Conservation (phyloP, 2,797 vertebrate species). For the Falco biarmicus region DNA sequence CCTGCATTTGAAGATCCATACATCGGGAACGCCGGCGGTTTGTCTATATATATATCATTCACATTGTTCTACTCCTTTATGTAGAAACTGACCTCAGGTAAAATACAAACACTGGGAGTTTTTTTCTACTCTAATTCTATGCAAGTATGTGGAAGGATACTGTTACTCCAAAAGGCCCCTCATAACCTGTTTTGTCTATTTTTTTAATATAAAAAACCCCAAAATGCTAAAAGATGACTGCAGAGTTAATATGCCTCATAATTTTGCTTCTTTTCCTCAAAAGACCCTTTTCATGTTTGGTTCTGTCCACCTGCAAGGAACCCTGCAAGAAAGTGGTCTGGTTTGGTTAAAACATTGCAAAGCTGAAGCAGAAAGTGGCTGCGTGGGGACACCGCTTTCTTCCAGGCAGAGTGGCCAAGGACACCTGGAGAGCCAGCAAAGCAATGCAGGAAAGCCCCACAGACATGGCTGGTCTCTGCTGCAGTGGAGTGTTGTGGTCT, state of each 20-base stretch:
- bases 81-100: background rate
- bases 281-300: background rate
- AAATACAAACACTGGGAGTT: background rate
- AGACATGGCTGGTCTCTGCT: fast-evolving
- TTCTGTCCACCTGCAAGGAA: background rate
- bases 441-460: fast-evolving
- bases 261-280: background rate
- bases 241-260: background rate
- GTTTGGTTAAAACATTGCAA: background rate
- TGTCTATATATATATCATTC: background rate
- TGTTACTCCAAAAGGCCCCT: background rate
- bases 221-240: background rate
- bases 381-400: background rate
- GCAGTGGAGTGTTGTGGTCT: fast-evolving
- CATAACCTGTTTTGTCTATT: background rate
- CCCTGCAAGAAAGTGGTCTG: background rate
- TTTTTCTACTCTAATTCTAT: background rate
- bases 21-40: background rate
- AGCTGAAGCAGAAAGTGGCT: background rate
- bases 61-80: background rate
- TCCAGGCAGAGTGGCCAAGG: background rate
- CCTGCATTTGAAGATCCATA: background rate
- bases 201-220: background rate
- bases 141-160: background rate
- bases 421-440: background rate